Conservation (phyloP, 1,140 invertebrate species). For the Bursaphelenchus mucronatus region DNA sequence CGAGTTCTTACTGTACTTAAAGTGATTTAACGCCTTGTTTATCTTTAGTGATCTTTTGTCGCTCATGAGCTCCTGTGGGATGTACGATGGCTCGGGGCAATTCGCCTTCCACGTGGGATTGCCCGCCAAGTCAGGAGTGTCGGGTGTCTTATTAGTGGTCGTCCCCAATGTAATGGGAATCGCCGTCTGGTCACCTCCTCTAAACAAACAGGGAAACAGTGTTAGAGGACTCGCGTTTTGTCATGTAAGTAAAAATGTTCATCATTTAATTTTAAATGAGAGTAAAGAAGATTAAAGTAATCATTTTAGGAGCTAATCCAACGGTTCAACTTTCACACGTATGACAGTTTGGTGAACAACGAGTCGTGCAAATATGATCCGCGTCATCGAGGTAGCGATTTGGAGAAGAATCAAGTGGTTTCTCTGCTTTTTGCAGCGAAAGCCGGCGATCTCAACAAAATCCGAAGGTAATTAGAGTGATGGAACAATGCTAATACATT, state of each 20-base stretch:
- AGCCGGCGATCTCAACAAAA: slow-evolving; percentile 83
- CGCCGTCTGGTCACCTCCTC: slow-evolving; percentile 84
- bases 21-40: too few species aligned
- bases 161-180: slow-evolving; percentile 94
- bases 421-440: slow-evolving; percentile 88
- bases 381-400: slow-evolving; percentile 81
- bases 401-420: slow-evolving; percentile 78
- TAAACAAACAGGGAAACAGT: slow-evolving; percentile 81
- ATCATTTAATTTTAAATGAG: not conserved
- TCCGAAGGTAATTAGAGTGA: slow-evolving; percentile 66
- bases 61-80: slow-evolving; percentile 63
- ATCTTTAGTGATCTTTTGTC: slow-evolving; percentile 66
- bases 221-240: slow-evolving; percentile 85
- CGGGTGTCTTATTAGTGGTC: slow-evolving; percentile 83
- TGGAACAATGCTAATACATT: not conserved
- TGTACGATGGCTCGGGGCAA: slow-evolving; percentile 25
- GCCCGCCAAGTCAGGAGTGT: slow-evolving; percentile 93
- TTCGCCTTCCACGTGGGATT: slow-evolving; percentile 72
- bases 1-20: too few species aligned
- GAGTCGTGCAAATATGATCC: slow-evolving; percentile 80
- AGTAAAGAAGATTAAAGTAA: not conserved
- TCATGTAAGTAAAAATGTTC: slow-evolving; percentile 63
- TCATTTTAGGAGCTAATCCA: slow-evolving; percentile 30
- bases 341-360: slow-evolving; percentile 82
- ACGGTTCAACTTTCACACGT: slow-evolving; percentile 50